phyloP scores from a whole-genome alignment of 2,113 vertebrate genomes.

The Gallinago media region DNA sequence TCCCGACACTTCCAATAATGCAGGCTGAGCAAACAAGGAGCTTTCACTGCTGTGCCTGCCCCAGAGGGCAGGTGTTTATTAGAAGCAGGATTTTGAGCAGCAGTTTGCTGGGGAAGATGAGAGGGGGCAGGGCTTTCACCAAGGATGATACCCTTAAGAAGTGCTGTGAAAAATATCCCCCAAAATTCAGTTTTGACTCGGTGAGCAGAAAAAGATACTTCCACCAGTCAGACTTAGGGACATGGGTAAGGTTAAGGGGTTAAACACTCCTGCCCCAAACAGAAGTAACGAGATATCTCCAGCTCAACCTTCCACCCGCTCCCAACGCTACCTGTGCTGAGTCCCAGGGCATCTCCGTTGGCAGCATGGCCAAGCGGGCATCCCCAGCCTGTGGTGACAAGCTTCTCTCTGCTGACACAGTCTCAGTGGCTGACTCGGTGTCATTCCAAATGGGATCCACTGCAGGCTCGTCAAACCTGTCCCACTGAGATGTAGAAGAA shows the following conservation, averaged over 20 bases:
- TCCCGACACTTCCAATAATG: constrained; percentile 45
- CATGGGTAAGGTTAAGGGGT: accelerated
- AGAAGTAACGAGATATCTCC: not conserved
- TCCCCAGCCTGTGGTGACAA: constrained; percentile 43
- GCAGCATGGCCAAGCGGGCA: not conserved
- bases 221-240: not conserved
- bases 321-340: constrained; percentile 73
- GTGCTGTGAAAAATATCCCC: not conserved
- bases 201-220: not conserved
- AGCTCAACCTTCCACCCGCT: not conserved
- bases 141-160: not conserved
- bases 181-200: not conserved
- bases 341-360: constrained; percentile 74
- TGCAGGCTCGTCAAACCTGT: not conserved
- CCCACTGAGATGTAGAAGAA: not conserved
- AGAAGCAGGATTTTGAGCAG: not conserved
- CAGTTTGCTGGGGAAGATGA: not conserved
- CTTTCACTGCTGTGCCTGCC: not conserved
- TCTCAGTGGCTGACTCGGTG: constrained; percentile 10
- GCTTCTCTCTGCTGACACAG: not conserved
- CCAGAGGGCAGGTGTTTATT: not conserved
- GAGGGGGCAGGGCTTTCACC: not conserved
- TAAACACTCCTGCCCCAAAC: not conserved
- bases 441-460: constrained; percentile 31
- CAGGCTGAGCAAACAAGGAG: constrained; percentile 28